Evolutionary conservation across 1,140 invertebrate species (phyloP), one percentile per base, ranked within the genome.

Genomic region (Contarinia nasturtii): DNA sequence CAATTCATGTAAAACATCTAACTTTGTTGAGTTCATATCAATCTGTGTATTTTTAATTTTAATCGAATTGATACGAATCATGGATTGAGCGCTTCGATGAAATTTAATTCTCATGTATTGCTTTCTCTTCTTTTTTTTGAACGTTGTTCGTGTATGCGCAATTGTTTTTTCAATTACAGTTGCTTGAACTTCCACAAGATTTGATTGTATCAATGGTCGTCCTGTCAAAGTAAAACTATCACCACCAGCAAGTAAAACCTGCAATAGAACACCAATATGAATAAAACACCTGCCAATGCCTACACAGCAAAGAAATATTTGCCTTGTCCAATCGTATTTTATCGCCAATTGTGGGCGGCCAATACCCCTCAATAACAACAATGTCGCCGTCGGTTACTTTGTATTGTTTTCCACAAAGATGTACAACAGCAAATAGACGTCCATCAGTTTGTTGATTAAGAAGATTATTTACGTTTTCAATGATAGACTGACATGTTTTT

Each of bases 161-260:
- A 93, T 65, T 1, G 83, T 86, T 64, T 94, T 93, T 52, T 91
- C 88, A 43, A 95, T 79, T 7, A 95, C 76, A 33, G 86, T 92
- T 1, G 83, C 89, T 50, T 84, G 76, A 1, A 95, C 71, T 44
- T 70, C 66, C 0, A 88, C 82, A 27, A 86, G 60, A 44, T 80
- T 79, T 21, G 70, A 68, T 58, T 84, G 78, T 8, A 94, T 64
- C 14, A 93, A 50, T 1, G 90, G 90, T 44, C 77, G 66, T 38
- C 91, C 89, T 50, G 93, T 67, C 1, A 94, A 58, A 7, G 86
- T 83, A 52, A 94, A 93, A 61, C 93, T 84, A 50, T 71, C 74
- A n/a, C 77, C 74, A 2, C 86, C 91, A 27, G 86, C 77, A 17
- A 91, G 53, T 11, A 95, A 57, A 2, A 83, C 71, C 74, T 78